These are phyloP conservation scores for Colaptes auratus DNA, from an alignment of 2,113 vertebrate species.

Conservation along the genomic window DNA sequence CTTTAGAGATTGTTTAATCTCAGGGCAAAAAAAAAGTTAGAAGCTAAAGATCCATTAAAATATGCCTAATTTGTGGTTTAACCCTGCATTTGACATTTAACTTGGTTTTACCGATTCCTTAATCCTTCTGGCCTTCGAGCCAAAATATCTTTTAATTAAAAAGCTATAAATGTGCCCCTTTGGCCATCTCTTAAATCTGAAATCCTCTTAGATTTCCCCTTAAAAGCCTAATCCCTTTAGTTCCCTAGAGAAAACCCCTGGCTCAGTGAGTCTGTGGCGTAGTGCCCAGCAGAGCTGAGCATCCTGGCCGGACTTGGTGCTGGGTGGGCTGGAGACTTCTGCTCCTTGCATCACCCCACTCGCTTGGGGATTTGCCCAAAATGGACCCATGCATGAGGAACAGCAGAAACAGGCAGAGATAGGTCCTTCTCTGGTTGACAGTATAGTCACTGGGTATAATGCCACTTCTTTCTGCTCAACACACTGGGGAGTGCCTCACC, in stretches of 20 bases:
- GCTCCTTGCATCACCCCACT: background rate
- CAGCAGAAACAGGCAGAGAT: background rate
- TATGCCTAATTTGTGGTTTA: conserved; percentile 24
- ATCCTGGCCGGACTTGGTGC: fast-evolving
- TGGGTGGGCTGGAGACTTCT: background rate
- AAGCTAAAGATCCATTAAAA: conserved; percentile 6
- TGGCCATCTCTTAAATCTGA: conserved; percentile 49
- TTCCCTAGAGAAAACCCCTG: background rate
- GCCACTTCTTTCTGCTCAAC: background rate
- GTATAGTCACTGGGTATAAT: fast-evolving
- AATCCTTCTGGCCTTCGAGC: conserved; percentile 13
- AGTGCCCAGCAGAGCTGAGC: background rate
- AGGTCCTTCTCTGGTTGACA: background rate
- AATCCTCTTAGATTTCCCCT: conserved; percentile 38
- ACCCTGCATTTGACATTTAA: conserved; percentile 41
- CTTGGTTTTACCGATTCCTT: conserved; percentile 26
- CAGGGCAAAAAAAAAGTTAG: background rate
- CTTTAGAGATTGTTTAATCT: conserved; percentile 16
- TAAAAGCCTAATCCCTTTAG: conserved; percentile 25
- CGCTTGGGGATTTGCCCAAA: fast-evolving
- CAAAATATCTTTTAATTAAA: conserved; percentile 64
- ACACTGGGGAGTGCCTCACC: fast-evolving
- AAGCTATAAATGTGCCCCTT: conserved; percentile 18
- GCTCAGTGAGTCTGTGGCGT: background rate
- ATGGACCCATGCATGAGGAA: fast-evolving